Evolutionary conservation across 2,113 vertebrate genomes (phyloP).

Genomic region (Merops nubicus): DNA sequence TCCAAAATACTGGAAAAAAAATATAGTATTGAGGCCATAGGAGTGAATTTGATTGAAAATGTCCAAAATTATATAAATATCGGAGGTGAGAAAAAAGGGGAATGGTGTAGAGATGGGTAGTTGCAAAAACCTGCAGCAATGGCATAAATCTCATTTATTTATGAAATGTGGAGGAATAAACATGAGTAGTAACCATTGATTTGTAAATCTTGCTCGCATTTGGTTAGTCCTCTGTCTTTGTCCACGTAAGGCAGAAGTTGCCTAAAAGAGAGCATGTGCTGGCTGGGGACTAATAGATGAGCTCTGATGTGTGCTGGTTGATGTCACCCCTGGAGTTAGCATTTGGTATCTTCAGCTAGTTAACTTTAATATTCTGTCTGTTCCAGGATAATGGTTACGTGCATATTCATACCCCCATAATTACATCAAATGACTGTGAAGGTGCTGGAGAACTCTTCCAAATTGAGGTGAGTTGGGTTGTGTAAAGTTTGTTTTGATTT

Average conservation of each 20-base stretch:
- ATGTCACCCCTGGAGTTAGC: not conserved
- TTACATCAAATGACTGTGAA: conserved; percentile 98
- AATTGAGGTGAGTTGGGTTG: conserved; percentile 80
- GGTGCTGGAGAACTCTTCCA: conserved; percentile 94
- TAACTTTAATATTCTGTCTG: not conserved
- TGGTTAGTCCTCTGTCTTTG: not conserved
- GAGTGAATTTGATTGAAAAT: not conserved
- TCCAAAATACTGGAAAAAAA: not conserved
- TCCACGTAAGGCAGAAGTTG: not conserved
- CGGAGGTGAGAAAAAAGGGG: not conserved
- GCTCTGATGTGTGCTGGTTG: not conserved
- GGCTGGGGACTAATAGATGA: not conserved
- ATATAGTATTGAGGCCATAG: not conserved
- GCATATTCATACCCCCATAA: conserved; percentile 93
- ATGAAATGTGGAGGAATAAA: not conserved
- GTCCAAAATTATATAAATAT: not conserved
- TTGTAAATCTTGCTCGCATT: not conserved
- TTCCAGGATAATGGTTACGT: conserved; percentile 85
- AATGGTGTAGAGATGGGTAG: not conserved
- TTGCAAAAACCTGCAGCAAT: not conserved
- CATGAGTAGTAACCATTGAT: not conserved
- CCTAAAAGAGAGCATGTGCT: not conserved
- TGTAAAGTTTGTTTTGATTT: not conserved
- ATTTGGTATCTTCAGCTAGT: not conserved
- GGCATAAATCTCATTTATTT: not conserved